Percentiles rank a stretch among this genome's conserved stretches.
These are phyloP conservation scores for Syrmaticus mikado DNA, from an alignment of 2,113 vertebrate species.

Conservation along the genomic window DNA sequence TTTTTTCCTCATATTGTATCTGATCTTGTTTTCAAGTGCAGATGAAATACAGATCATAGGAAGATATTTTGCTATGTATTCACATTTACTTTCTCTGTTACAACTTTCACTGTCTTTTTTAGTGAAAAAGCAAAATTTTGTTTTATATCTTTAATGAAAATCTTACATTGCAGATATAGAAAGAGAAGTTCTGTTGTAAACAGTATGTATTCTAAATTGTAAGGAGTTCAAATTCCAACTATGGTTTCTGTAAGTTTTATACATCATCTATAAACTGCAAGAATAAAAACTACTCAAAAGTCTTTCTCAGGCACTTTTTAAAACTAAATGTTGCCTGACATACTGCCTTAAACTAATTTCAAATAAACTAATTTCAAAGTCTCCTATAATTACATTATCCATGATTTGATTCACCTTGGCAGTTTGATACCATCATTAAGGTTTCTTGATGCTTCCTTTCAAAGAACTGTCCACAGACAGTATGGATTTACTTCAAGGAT, in stretches of 20 bases:
- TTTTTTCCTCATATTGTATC: rapidly evolving
- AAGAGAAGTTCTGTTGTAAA: background rate
- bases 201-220: background rate
- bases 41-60: background rate
- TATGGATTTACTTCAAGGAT: background rate
- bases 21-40: background rate
- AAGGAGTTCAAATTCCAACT: background rate
- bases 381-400: background rate
- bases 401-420: background rate
- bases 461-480: background rate
- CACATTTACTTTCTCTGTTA: background rate
- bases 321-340: background rate
- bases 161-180: background rate
- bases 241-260: background rate
- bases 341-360: background rate
- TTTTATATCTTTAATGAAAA: background rate
- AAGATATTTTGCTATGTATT: background rate
- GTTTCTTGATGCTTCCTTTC: background rate
- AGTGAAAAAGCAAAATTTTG: background rate
- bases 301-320: background rate
- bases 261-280: background rate
- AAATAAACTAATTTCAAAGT: background rate
- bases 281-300: background rate
- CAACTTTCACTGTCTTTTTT: background rate
- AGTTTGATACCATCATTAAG: background rate